Evolutionary conservation across 2,888 invertebrate genomes (phyloP).

Genomic region (Melipona beecheii): DNA sequence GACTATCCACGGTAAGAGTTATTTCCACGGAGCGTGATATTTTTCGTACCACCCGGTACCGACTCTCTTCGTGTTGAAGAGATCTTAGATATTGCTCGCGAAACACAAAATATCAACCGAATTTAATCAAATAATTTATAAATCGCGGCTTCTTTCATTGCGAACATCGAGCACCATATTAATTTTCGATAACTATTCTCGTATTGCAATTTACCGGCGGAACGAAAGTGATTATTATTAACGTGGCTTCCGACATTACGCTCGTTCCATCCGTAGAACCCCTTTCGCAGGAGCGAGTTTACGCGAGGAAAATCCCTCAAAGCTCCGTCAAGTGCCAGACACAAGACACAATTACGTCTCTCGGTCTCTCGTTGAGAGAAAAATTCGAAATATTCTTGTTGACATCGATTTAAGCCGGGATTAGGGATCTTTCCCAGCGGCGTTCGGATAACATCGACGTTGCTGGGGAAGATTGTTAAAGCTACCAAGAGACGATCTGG

Average conservation of each 20-base stretch:
- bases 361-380: not conserved
- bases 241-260: slow-evolving; percentile 38
- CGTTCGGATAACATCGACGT: slow-evolving; percentile 9
- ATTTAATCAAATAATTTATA: no score
- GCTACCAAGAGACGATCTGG: not conserved
- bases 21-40: not conserved
- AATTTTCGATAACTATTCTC: slow-evolving; percentile 18
- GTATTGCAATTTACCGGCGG: not conserved
- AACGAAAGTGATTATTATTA: slow-evolving; percentile 21
- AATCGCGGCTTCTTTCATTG: no score
- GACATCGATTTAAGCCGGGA: slow-evolving; percentile 35
- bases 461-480: not conserved
- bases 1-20: not conserved
- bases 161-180: not conserved
- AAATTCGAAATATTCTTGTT: slow-evolving; percentile 24
- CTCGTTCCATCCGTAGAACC: slow-evolving; percentile 26
- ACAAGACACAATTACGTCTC: slow-evolving; percentile 36
- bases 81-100: no score
- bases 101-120: not conserved
- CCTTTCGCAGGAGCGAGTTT: slow-evolving; percentile 24
- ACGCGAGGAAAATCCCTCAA: slow-evolving; percentile 20
- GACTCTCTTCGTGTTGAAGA: not conserved
- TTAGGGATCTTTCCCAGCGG: not conserved
- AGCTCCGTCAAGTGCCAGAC: slow-evolving; percentile 14
- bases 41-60: not conserved